Conservation (phyloP, 2,113 vertebrate species). For the Seriola rivoliana region DNA sequence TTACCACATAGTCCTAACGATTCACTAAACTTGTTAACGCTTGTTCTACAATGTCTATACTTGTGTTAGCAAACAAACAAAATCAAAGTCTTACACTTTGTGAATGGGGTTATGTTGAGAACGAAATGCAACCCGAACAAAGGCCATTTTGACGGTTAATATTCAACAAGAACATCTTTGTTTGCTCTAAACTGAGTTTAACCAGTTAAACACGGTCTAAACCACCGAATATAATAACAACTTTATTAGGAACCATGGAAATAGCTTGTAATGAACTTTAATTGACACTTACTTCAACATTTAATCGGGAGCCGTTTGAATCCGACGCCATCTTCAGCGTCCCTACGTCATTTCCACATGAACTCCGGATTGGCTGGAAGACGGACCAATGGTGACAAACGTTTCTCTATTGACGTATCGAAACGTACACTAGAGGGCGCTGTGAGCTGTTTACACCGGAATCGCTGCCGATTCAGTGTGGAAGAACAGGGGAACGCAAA, state of each 20-base stretch:
- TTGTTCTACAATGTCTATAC: fast-evolving
- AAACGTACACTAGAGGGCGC: slow-evolving; percentile 4
- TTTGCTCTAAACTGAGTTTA: fast-evolving
- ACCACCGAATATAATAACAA: fast-evolving
- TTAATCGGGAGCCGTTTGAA: slow-evolving; percentile 68
- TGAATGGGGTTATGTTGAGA: neutral
- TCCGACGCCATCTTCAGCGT: slow-evolving; percentile 81
- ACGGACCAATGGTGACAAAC: slow-evolving; percentile 4
- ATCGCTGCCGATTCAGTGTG: neutral
- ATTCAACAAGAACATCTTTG: neutral
- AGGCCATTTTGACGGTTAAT: neutral
- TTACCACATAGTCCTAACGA: fast-evolving
- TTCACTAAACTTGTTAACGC: fast-evolving
- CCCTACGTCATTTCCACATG: slow-evolving; percentile 33
- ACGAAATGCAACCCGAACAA: neutral
- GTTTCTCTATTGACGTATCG: no score
- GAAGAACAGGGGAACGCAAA: slow-evolving; percentile 56
- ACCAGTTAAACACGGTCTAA: fast-evolving
- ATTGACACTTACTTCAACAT: slow-evolving; percentile 33
- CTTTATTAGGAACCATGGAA: fast-evolving
- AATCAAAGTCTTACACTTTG: fast-evolving
- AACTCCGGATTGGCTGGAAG: neutral
- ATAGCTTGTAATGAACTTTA: neutral
- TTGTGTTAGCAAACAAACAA: neutral
- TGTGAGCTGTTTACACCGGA: fast-evolving